Evolutionary conservation across 1,140 invertebrate genomes (phyloP).

Genomic region (Coelopa frigida): DNA sequence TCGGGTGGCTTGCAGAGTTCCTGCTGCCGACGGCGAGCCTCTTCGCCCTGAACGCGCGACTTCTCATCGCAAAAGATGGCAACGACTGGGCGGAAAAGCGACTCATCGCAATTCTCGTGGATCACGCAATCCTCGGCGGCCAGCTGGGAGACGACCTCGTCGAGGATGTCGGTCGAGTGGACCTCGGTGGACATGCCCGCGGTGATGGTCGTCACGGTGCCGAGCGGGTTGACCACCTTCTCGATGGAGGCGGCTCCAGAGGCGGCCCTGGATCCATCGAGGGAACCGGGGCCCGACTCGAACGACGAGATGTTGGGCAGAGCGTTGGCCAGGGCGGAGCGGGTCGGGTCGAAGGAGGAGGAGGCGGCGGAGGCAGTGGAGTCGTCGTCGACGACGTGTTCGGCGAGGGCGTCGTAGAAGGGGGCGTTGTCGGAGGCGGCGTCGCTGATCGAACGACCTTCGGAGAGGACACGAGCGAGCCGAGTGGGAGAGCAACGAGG

Average conservation of each 20-base stretch:
- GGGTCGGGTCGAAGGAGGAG: background rate
- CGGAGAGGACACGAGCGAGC: conserved; percentile 1
- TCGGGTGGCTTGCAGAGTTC: conserved; percentile 26
- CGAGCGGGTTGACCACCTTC: conserved; percentile 63
- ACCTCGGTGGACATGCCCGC: conserved; percentile 45
- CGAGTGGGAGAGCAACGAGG: conserved; percentile 20
- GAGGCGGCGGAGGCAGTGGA: conserved; percentile 6
- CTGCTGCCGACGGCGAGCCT: conserved; percentile 3
- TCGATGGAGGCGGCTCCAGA: conserved; percentile 20
- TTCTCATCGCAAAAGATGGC: conserved; percentile 41
- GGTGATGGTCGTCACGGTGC: conserved; percentile 53
- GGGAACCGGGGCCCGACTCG: conserved; percentile 12
- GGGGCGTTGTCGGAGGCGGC: conserved; percentile 27
- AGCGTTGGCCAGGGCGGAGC: conserved; percentile 21
- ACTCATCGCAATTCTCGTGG: conserved; percentile 56
- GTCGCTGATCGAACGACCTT: conserved; percentile 16
- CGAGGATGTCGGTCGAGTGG: conserved; percentile 50
- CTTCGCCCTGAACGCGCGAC: background rate
- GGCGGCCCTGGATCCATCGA: conserved; percentile 2
- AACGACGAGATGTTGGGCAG: conserved; percentile 38
- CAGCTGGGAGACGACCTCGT: conserved; percentile 40
- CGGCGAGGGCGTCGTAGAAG: conserved; percentile 37
- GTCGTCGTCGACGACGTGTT: conserved; percentile 23
- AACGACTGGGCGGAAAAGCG: conserved; percentile 54
- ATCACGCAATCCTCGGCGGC: conserved; percentile 46